These are phyloP conservation scores for Lepidurus couesii DNA, from an alignment of 1,140 invertebrate species.

Conservation along the genomic window DNA sequence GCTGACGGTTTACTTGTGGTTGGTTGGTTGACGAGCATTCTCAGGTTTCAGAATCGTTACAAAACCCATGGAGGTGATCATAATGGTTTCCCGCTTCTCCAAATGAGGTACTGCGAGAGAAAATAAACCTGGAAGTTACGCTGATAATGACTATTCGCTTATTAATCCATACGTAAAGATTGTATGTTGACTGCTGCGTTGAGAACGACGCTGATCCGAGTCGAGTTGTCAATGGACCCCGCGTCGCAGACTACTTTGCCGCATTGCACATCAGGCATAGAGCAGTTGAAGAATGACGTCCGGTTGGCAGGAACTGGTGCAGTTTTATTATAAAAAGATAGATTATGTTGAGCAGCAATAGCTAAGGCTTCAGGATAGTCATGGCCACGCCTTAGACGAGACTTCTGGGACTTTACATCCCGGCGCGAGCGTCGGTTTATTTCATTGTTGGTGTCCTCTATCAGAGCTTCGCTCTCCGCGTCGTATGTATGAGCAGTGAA, in stretches of 20 bases:
- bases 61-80: neutral
- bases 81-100: neutral
- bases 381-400: neutral
- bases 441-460: neutral
- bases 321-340: neutral
- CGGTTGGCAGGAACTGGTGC: neutral
- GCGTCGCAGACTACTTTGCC: neutral
- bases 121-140: neutral
- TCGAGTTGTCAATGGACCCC: neutral
- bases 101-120: neutral
- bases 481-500: neutral
- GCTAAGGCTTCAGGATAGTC: neutral
- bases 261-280: slow-evolving; percentile 23
- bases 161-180: neutral
- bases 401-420: neutral
- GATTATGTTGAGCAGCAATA: neutral
- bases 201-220: neutral
- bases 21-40: neutral
- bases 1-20: neutral
- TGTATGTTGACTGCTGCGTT: neutral
- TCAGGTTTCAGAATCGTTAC: neutral
- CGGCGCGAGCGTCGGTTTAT: neutral
- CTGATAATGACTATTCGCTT: neutral
- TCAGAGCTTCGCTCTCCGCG: neutral
- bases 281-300: slow-evolving; percentile 25